Base-by-base conservation (phyloP, 1,140 invertebrate genomes). In the Paralvinella palmiformis region DNA sequence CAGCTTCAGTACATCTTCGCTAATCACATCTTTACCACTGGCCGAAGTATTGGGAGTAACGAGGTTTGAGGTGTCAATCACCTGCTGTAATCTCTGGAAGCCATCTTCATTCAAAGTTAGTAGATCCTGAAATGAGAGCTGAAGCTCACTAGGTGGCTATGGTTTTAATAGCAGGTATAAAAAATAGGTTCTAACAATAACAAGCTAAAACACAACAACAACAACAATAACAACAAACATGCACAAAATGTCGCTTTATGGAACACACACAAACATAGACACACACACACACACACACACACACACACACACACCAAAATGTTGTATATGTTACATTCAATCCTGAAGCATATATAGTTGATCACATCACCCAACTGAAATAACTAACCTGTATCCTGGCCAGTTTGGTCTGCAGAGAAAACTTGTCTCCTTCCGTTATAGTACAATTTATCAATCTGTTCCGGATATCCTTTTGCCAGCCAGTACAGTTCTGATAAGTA, bases 31-130 rank as follows among this genome's bases (percentile, higher is more conserved):
- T 72, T 96, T 92, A 1, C 94, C 94, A 50, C 85, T 75, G 1
- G 92, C 89, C 3, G 92, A 89, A 0, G 94, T 97, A 72, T 95
- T 95, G 0, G 91, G 91, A 64, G 96, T 77, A n/a, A 96, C 91
- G 69, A 87, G 87, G 80, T 96, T 93, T 0, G 91, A 91, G 68
- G 91, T 79, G 76, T 96, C 94, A 22, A 95, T 86, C 31, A 92
- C 85, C 60, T 86, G 86, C 74, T 96, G 91, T 37, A 88, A 87
- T 79, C 91, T 93, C 0, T 86, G 86, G 71, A 92, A 91, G 3
- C 93, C 92, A 81, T 94, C 91, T 72, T 97, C 94, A n/a, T 62
- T 20, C 41, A n/a, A 32, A 62, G 41, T 50, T 22, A 62, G 44
- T n/a, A 62, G 29, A 37, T 62, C 60, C 60, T 62, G 33, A 24